A percentile compares a stretch with the other conserved stretches of the same genome.
Evolutionary conservation across 2,888 invertebrate species (phyloP).

Genomic region (Empis stercorea): DNA sequence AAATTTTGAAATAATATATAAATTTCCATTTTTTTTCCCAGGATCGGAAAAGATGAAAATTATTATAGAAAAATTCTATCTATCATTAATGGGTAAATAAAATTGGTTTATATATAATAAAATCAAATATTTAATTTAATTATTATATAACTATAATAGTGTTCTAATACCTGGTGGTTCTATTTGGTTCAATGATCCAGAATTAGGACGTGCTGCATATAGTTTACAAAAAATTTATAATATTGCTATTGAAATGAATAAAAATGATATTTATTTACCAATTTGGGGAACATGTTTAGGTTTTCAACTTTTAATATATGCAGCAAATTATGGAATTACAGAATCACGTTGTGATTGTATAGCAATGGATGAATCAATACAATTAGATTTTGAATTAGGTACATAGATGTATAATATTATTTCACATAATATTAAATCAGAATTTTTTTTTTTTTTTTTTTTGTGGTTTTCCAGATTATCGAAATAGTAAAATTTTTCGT

Average conservation of each 20-base stretch:
- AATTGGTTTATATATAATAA: no score
- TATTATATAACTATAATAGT: constrained; percentile 32
- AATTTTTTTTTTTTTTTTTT: no score
- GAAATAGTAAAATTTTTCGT: constrained; percentile 47
- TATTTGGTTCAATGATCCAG: constrained; percentile 51
- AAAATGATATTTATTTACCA: constrained; percentile 61
- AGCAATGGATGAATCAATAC: constrained; percentile 45
- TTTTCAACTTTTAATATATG: constrained; percentile 63
- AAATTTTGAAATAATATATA: no score
- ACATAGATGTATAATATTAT: no score
- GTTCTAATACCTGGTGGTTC: constrained; percentile 74
- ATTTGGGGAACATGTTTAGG: constrained; percentile 84
- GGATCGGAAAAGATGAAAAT: constrained; percentile 44
- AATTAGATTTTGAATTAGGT: constrained; percentile 55
- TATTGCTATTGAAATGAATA: constrained; percentile 53
- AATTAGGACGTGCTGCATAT: constrained; percentile 59
- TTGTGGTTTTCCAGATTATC: no score
- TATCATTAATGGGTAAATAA: constrained; percentile 54
- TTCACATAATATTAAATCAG: no score
- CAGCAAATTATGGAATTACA: constrained; percentile 40
- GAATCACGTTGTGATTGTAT: constrained; percentile 48
- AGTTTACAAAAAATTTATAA: constrained; percentile 59
- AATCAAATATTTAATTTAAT: no score
- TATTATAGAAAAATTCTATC: constrained; percentile 50
- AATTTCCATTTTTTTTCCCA: constrained; percentile 22